Percentiles rank a stretch among this genome's conserved stretches.
phyloP scores from a whole-genome alignment of 2,888 invertebrate genomes.

The Uropetala carovei region DNA sequence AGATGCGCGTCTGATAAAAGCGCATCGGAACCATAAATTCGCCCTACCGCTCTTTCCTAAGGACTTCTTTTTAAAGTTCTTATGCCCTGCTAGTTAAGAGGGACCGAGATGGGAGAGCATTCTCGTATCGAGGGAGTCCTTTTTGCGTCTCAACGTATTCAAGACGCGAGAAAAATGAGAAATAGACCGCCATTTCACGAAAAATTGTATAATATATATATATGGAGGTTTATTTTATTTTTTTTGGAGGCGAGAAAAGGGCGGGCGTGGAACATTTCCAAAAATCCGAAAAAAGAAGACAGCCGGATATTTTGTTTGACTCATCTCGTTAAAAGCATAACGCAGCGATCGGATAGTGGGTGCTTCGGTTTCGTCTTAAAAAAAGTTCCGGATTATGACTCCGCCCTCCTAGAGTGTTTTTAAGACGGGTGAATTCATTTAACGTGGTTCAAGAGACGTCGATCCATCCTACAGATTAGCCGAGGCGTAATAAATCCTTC shows the following conservation, averaged over 20 bases:
- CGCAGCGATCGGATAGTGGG: neutral
- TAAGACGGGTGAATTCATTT: slow-evolving; percentile 40
- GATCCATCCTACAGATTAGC: slow-evolving; percentile 29
- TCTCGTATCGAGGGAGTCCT: neutral
- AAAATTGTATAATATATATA: too few species aligned
- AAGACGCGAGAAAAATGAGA: too few species aligned
- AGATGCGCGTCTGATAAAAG: neutral
- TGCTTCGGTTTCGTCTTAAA: too few species aligned
- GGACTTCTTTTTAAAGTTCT: neutral
- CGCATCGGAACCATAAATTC: neutral
- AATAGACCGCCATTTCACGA: too few species aligned
- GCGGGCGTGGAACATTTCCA: neutral
- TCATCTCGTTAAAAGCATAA: neutral
- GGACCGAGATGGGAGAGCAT: neutral
- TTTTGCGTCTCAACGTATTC: too few species aligned
- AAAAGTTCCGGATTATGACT: slow-evolving; percentile 18
- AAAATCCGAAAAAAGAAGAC: neutral
- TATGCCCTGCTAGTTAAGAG: neutral
- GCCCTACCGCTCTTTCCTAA: neutral
- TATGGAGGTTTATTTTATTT: too few species aligned
- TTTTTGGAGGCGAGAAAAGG: too few species aligned
- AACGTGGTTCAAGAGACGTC: slow-evolving; percentile 29
- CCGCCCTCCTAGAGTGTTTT: slow-evolving; percentile 32
- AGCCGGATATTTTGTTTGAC: neutral
- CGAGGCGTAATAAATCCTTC: slow-evolving; percentile 40